Base-by-base conservation (phyloP, 2,113 vertebrate species). In the Herpetotheres cachinnans region DNA sequence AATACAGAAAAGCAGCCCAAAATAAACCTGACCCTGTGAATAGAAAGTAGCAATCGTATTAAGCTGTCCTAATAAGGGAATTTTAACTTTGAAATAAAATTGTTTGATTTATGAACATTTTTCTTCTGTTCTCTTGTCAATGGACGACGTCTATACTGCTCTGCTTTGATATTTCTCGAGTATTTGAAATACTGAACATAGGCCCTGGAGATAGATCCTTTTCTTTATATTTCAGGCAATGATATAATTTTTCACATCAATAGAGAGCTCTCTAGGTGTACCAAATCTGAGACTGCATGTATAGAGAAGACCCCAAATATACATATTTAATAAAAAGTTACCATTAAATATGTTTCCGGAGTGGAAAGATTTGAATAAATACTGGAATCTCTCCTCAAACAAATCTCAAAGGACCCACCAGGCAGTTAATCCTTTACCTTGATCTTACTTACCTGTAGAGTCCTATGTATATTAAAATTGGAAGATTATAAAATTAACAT, bases 31-130 rank as follows among this genome's bases (percentile, higher is more conserved):
- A 94, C 49, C 47, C 61, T 4, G 6, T 82, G 77, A 92, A 72
- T 76, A 56, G 86, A 69, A 61, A 55, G 34, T 69, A 93, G 49
- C 86, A 89, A 71, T 25, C 3, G 21, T 40, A 83, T 86, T 90
- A 90, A 79, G 47, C 36, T 86, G 59, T 47, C 24, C 27, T 71
- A 81, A 89, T 47, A 50, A 6, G 0, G 20, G n/a, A 82, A 55
- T 83, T 82, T 93, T 80, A 77, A 59, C 76, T 89, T 91, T 89
- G 94, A 82, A 95, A 82, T 52, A 82, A 89, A 67, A 25, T 24
- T 24, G 6, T 91, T 94, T 89, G 54, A 85, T 93, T 96, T 96
- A 70, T 66, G 90, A 88, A 88, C n/a, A 77, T 66, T 83, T 90
- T 82, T 88, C 22, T n/a, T 65, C 56, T 71, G 12, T 47, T 93